Base-by-base conservation (phyloP, 2,113 vertebrate genomes). In the Perognathus longimembris region DNA sequence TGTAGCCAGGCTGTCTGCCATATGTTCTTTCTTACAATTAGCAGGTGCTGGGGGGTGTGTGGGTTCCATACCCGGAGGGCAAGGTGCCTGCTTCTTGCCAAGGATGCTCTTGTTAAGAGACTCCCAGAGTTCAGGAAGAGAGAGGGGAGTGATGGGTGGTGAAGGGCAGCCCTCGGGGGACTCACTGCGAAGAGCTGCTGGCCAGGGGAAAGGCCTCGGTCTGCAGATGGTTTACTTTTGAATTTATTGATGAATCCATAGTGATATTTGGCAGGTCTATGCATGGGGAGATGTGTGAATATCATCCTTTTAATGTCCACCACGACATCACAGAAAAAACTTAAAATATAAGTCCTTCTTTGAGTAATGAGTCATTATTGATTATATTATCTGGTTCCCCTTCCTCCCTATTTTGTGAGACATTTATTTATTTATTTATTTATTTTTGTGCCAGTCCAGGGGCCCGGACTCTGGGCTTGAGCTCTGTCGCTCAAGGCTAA, bases 11-110 rank as follows among this genome's bases (percentile, higher is more conserved):
- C 97, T 96, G 98, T 97, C 96, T 96, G 94, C 98, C 98, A 98
- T 97, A 97, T 98, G 98, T 96, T 98, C 96, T 91, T 97, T 88
- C 97, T 95, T 96, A 96, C 92, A 97, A 97, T 97, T 97, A 96
- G 94, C 96, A 97, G 96, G 96, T 97, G 95, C 90, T 94, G 94
- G 96, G 96, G 92, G 93, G 15, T 14, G 50, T 97, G 94, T 91
- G 94, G n/a, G 92, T 85, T 95, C 96, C 86, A 85, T 45, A 92
- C 89, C 54, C 69, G 50, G 92, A 94, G 96, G 0, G 95, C 95
- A 21, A 73, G 82, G 66, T 6, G 50, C 70, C 71, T 82, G 94
- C 21, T 6, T 78, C 50, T 2, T 79, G 88, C 94, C 28, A 57
- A 78, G n/a, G 18, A 78, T 4, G 34, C n/a, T 80, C 73, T 80